Evolutionary conservation across 2,888 invertebrate species (phyloP).

Genomic region (Andricus quercusramuli): DNA sequence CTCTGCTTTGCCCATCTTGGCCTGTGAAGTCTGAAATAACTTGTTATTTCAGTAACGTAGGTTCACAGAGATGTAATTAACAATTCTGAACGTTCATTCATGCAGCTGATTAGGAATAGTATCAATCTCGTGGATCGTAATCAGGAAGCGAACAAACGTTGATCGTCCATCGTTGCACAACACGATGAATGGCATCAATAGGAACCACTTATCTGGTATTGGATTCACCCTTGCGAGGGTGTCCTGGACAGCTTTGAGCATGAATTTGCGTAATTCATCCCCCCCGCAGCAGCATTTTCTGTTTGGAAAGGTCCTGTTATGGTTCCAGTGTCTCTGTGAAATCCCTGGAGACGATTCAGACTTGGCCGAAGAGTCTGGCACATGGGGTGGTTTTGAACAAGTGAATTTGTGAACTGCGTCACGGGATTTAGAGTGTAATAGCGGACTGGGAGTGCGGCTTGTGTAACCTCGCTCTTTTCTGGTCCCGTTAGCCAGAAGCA

Average conservation of each 20-base stretch:
- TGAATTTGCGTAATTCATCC: slow-evolving; percentile 1
- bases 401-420: slow-evolving; percentile 27
- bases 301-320: not conserved
- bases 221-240: not conserved
- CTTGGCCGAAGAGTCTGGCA: not conserved
- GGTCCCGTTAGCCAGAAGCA: slow-evolving; percentile 46
- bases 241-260: slow-evolving; percentile 10
- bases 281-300: not conserved
- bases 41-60: not conserved
- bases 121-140: slow-evolving; percentile 5
- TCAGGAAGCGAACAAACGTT: slow-evolving; percentile 1
- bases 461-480: slow-evolving; percentile 43
- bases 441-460: slow-evolving; percentile 21
- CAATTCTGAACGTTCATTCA: not conserved
- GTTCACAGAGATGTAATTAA: not conserved
- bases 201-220: slow-evolving; percentile 9
- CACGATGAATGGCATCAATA: not conserved
- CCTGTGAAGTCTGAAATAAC: not conserved
- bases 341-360: slow-evolving; percentile 1
- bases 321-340: not conserved
- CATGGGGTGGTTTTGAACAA: slow-evolving; percentile 14
- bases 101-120: not conserved
- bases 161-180: not conserved
- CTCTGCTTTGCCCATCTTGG: too few relatives aligned
- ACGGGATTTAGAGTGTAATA: slow-evolving; percentile 25